Conservation (phyloP, 2,888 invertebrate species). For the Calephelis perditalis region DNA sequence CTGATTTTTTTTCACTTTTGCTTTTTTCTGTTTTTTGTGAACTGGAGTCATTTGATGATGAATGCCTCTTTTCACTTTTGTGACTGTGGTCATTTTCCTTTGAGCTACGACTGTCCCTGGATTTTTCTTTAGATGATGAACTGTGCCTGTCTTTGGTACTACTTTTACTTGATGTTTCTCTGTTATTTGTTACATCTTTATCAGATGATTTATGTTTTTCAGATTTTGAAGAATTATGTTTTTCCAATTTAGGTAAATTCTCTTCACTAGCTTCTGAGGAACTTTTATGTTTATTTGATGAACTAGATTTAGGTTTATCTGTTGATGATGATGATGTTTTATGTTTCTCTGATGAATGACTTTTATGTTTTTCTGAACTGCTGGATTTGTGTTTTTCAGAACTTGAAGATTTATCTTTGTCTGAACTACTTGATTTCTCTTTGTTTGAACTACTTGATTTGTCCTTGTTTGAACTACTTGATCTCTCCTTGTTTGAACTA, state of each 20-base stretch:
- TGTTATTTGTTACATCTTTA: conserved; percentile 45
- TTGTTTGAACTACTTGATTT: conserved; percentile 40
- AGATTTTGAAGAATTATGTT: conserved; percentile 39
- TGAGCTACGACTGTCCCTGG: conserved; percentile 54
- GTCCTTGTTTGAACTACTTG: conserved; percentile 41
- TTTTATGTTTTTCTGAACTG: conserved; percentile 38
- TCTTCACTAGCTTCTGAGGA: conserved; percentile 30
- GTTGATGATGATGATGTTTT: conserved; percentile 31
- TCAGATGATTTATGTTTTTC: conserved; percentile 47
- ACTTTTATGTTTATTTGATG: conserved; percentile 27
- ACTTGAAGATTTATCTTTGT: conserved; percentile 34
- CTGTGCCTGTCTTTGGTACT: conserved; percentile 59
- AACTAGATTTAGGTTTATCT: conserved; percentile 46
- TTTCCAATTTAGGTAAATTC: conserved; percentile 40
- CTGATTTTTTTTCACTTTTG: conserved; percentile 42
- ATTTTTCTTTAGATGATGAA: conserved; percentile 57
- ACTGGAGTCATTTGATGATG: conserved; percentile 49
- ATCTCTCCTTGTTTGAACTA: conserved; percentile 45
- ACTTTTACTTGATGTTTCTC: conserved; percentile 45
- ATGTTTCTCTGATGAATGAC: conserved; percentile 29
- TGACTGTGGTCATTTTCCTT: conserved; percentile 58
- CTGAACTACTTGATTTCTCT: conserved; percentile 42
- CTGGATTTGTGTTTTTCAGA: conserved; percentile 35
- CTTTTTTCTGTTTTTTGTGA: conserved; percentile 43
- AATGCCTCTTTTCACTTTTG: conserved; percentile 56